Base-by-base conservation (phyloP, 2,797 vertebrate species). In the Novumbra hubbsi region DNA sequence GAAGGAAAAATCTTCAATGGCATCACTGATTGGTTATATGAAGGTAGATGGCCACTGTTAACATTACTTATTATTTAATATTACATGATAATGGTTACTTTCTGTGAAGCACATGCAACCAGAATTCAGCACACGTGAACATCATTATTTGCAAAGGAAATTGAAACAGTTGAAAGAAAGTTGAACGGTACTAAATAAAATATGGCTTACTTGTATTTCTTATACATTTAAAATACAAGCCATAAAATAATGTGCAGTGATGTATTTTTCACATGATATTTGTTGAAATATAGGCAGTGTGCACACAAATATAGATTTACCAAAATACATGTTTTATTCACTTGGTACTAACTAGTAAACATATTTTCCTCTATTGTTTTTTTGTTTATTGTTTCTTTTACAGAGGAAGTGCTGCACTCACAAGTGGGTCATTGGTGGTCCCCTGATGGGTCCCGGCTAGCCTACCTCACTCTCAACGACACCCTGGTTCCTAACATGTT, bases 21-120 rank as follows among this genome's bases (percentile, higher is more conserved):
- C 80, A 94, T 99, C 86, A 82, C 95, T 52, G 97, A 99, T 87
- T 99, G 97, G 96, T 88, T 99, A 24, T 99, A 98, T 76, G 97
- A 99, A 91, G 96, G 97, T 30, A 65, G 62, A 28, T 9, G 0
- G 28, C 28, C 27, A 7, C 62, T 64, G 62, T 28, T 64, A 45
- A 11, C 2, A 11, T 11, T 45, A 45, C 14, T 3, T 45, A 45
- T 12, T 45, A 45, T 45, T 11, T 45, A 11, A 45, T 45, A 45
- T 11, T 45, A 45, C 41, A 14, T 45, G 3, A 11, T 12, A 45
- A 45, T 57, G 1, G 52, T 57, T 19, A n/a, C 6, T 57, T 17
- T 19, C 5, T 19, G 52, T 57, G n/a, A 57, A 21, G 7, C 16
- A 17, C 16, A 17, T 21, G n/a, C 52, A 19, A 12, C 16, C n/a